These are phyloP conservation scores for Tryphoninae sp. DNA, from an alignment of 2,888 invertebrate species.

Conservation along the genomic window DNA sequence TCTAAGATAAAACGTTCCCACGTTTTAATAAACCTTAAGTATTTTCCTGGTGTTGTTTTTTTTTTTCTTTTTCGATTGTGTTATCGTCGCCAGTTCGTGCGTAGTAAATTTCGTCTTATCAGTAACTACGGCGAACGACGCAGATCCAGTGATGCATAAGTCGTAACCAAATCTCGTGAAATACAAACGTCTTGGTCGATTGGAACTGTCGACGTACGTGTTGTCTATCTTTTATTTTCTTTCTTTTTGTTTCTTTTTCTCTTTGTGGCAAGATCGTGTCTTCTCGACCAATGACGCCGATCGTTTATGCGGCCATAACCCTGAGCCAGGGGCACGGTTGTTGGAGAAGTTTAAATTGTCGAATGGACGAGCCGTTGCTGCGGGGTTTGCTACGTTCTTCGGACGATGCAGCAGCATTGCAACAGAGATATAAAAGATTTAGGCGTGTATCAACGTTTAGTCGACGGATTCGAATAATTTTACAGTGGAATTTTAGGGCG, in stretches of 20 bases:
- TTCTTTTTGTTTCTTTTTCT: neutral
- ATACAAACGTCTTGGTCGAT: slow-evolving; percentile 17
- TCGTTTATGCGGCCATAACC: slow-evolving; percentile 56
- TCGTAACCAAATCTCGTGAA: neutral
- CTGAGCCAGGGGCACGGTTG: slow-evolving; percentile 48
- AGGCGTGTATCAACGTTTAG: too few species aligned
- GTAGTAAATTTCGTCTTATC: slow-evolving; percentile 45
- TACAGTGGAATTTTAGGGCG: too few species aligned
- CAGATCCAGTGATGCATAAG: slow-evolving; percentile 26
- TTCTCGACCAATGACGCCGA: slow-evolving; percentile 48
- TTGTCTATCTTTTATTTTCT: neutral
- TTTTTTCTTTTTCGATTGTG: neutral
- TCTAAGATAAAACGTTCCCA: neutral
- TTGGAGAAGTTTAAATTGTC: slow-evolving; percentile 49
- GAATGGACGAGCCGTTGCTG: slow-evolving; percentile 5
- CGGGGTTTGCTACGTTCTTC: too few species aligned
- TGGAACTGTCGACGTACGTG: slow-evolving; percentile 7
- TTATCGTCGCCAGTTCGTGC: slow-evolving; percentile 26
- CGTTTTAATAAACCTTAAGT: neutral
- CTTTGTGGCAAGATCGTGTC: slow-evolving; percentile 27
- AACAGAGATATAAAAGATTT: too few species aligned
- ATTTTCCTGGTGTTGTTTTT: neutral
- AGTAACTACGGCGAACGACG: slow-evolving; percentile 25
- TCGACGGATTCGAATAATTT: too few species aligned
- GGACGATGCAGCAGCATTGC: too few species aligned